These are phyloP conservation scores for Campoplex nolae DNA, from an alignment of 2,888 invertebrate genomes.

Conservation along the genomic window DNA sequence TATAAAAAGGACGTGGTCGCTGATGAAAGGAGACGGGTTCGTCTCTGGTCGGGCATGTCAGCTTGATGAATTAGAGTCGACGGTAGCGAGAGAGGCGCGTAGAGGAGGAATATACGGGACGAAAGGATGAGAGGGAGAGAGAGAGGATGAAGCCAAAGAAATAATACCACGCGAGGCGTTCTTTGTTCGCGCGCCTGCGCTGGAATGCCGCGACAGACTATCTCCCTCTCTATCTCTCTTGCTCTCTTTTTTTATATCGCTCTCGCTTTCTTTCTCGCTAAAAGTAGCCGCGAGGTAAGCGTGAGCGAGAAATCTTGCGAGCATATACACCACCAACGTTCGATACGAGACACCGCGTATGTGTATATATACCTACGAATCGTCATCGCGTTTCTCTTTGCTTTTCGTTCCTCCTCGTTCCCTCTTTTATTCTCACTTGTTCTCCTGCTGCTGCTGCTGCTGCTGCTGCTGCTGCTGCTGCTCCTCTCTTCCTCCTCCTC, in stretches of 20 bases:
- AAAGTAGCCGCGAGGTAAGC: constrained; percentile 27
- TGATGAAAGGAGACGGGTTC: constrained; percentile 53
- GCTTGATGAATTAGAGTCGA: constrained; percentile 77
- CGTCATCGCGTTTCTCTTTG: constrained; percentile 63
- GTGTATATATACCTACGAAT: constrained; percentile 18
- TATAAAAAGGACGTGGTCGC: constrained; percentile 13
- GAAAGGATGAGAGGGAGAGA: neutral
- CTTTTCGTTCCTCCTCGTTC: constrained; percentile 54
- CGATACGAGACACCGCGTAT: constrained; percentile 7
- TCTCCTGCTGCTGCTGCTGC: neutral
- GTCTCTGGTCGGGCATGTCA: constrained; percentile 75
- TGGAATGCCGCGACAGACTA: constrained; percentile 68
- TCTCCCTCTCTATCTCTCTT: neutral
- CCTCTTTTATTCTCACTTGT: constrained; percentile 51
- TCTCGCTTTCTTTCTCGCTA: constrained; percentile 31
- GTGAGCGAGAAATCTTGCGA: constrained; percentile 40
- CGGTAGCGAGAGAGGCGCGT: constrained; percentile 62
- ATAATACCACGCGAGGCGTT: constrained; percentile 68
- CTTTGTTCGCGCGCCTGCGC: constrained; percentile 77
- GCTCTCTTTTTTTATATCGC: constrained; percentile 13
- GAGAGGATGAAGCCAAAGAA: constrained; percentile 56
- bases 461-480: neutral
- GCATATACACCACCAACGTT: constrained; percentile 29
- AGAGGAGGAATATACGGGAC: constrained; percentile 58
- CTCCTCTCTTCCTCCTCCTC: neutral